Base-by-base conservation (phyloP, 2,113 vertebrate genomes). In the Hydropotes inermis region DNA sequence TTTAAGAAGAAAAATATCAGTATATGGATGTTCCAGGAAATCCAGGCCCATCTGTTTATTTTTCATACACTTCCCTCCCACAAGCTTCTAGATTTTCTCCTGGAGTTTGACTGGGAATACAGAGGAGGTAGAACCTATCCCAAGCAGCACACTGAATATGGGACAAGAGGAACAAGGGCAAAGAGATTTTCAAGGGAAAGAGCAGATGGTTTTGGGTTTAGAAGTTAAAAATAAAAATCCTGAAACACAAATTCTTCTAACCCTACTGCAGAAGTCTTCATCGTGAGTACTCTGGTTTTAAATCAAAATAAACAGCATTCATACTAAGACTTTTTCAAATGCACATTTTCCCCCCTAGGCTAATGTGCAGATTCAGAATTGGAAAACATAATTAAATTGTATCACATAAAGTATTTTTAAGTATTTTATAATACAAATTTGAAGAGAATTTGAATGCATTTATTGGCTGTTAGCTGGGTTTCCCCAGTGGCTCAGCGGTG, bases 111-210 rank as follows among this genome's bases (percentile, higher is more conserved):
- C 85, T 50, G 78, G 28, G 45, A 81, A 52, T 33, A n/a, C 16
- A 81, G 47, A 81, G 78, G 5, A 95, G 55, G 39, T 8, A 88
- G n/a, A 90, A 52, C 7, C 87, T 64, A 27, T 86, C 55, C 23
- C 36, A 70, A 61, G 54, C 52, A 74, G 30, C 30, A 79, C 64
- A 43, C 23, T 95, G 67, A 96, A 91, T 50, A 13, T 21, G 25
- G 45, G 23, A 50, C 14, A 70, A 94, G n/a, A 23, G 23, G 82
- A 91, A 96, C 15, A 93, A 92, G 83, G 55, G 78, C 82, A 96
- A 88, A 92, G 39, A 91, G 58, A 76, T 47, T 87, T 86, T 88
- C 58, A 96, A 43, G 83, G 88, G 76, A 87, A 97, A 95, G 16
- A 88, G 21, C 55, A 94, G 61, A 83, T 57, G 50, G 57, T 36